Evolutionary conservation across 2,888 invertebrate species (phyloP), one percentile per base, ranked within the genome.

Genomic region (Terebella lapidaria): DNA sequence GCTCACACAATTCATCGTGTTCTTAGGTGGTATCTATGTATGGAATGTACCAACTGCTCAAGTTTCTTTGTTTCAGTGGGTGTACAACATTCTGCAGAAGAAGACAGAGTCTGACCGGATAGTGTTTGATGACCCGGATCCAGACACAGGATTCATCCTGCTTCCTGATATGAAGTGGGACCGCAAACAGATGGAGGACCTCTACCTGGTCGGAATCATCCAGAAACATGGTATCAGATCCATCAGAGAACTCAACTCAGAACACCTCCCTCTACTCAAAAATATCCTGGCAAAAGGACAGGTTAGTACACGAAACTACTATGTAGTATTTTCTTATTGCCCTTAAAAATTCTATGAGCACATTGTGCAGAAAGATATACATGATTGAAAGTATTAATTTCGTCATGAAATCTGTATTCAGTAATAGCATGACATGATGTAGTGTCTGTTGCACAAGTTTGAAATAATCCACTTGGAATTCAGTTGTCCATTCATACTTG

Each of bases 131-230:
- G 91, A 93, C 79, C 71, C 84, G 3, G 88, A 92, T 76, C 86
- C 89, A 1, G 85, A 86, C 51, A 87, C 55, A 18, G 79, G 77
- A 0, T 97, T 70, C 45, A 83, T 97, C 18, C 81, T 99, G 18
- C 74, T 94, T 0, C 94, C 94, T 0, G 99, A 99, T 81, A 83
- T 96, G 59, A 99, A 99, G 81, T 99, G 99, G 97, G 91, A 95
- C 81, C 91, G 92, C 18, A 80, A 85, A 51, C 82, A 83, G 53
- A 67, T 87, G 22, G 90, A 91, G 72, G 89, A 89, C 0, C 81
- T 99, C 18, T 94, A 97, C 78, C 81, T 92, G 4, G 81, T 94
- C 58, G 96, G 91, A 0, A 87, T 99, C 60, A 85, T 88, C 0
- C 86, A 88, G 68, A 84, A 69, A 45, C 86, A 84, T 67, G 87